Evolutionary conservation across 1,140 invertebrate species (phyloP), one percentile per base, ranked within the genome.

Genomic region (Micrasema longulum): DNA sequence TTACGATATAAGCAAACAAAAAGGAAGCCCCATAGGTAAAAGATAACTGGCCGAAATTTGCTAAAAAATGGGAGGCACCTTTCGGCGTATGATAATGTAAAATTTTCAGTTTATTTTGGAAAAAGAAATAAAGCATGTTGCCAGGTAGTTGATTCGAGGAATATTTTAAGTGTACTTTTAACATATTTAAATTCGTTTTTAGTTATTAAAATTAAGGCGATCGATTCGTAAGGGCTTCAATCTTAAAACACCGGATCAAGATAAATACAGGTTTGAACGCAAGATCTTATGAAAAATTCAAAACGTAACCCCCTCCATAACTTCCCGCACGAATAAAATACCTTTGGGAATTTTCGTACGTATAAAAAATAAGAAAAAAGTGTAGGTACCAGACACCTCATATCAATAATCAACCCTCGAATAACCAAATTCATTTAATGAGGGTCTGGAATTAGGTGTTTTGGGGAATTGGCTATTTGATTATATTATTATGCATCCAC

Each of bases 181-280:
- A 5, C 41, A 45, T n/a, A 31, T 31, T 31, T 31, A 31, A 31
- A 31, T 52, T 31, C 26, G 7, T 52, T 22, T 52, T 11, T 38
- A 14, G 55, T 45, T 63, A 45, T 63, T 63, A 63, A 60, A 63
- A 43, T 26, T 12, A 63, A 41, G 60, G 41, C 16, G 11, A 23
- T 31, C 16, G 43, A 45, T 18, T 45, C 35, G 18, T 18, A 53
- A 53, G 52, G 48, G 50, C 36, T 53, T 67, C 47, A 38, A 55
- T 60, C 67, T 69, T 47, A 47, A 60, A 22, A 31, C 67, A 36
- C 53, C 55, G 26, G 43, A 68, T 52, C 22, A 14, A 64, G 73
- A 75, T 75, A 75, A 75, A 71, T 75, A 75, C 68, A 75, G 73
- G 64, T 45, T 43, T 52, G 55, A 36, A 50, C 38, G 73, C 65